Percentiles rank a stretch among this genome's conserved stretches.
phyloP scores from a whole-genome alignment of 2,797 vertebrate species.

The Enteromius trimaculatus region DNA sequence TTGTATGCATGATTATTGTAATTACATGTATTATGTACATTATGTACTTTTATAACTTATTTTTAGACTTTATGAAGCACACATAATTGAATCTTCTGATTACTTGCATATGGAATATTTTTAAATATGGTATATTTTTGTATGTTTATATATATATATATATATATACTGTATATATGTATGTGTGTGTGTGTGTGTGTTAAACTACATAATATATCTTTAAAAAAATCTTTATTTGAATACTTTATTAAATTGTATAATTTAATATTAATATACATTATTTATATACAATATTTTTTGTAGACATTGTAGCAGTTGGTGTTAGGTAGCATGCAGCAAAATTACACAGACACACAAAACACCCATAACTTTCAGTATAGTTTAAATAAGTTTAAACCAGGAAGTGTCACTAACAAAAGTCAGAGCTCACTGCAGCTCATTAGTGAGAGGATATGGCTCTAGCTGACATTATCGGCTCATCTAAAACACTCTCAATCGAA shows the following conservation, averaged over 20 bases:
- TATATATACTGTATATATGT: too few species aligned
- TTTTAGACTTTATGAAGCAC: not conserved
- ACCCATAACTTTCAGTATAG: constrained; percentile 47
- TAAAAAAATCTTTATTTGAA: too few species aligned
- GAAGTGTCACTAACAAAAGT: constrained; percentile 62
- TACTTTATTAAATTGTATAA: not conserved
- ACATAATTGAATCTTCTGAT: not conserved
- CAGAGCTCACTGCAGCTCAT: constrained; percentile 54
- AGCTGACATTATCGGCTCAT: constrained; percentile 52
- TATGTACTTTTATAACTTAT: not conserved
- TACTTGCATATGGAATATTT: not conserved
- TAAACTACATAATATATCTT: too few species aligned
- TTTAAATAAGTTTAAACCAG: too few species aligned
- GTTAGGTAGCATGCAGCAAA: not conserved
- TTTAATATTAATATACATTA: not conserved
- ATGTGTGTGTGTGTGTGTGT: too few species aligned
- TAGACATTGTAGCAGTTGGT: not conserved
- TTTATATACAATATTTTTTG: not conserved
- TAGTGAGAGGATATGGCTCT: constrained; percentile 51
- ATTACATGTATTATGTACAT: not conserved
- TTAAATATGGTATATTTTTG: too few species aligned
- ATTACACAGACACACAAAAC: not conserved
- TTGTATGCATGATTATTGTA: too few species aligned
- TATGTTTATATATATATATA: too few species aligned
- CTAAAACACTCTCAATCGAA: constrained; percentile 57